Percentiles rank a stretch among this genome's conserved stretches.
Conservation (phyloP, 2,888 invertebrate species). For the Tetropium fuscum region DNA sequence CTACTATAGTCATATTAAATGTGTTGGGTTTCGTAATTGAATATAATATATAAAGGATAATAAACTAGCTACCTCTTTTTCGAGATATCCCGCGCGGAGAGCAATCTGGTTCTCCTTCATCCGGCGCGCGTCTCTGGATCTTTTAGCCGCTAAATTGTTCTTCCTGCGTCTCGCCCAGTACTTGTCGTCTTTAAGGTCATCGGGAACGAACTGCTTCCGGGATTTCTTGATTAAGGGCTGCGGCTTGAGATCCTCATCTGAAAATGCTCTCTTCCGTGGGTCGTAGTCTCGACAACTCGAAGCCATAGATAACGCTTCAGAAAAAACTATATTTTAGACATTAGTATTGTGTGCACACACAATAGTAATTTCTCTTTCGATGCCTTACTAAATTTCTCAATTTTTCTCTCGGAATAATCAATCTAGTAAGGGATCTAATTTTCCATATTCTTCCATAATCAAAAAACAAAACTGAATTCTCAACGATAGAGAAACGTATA, state of each 20-base stretch:
- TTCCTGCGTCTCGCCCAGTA: slow-evolving; percentile 98
- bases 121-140: slow-evolving; percentile 95
- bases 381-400: slow-evolving; percentile 58
- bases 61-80: slow-evolving; percentile 86
- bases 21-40: too few relatives aligned
- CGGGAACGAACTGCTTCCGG: slow-evolving; percentile 98
- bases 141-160: slow-evolving; percentile 98
- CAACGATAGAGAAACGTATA: background rate
- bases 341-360: slow-evolving; percentile 61
- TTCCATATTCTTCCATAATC: slow-evolving; percentile 6
- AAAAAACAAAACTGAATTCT: background rate
- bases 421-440: slow-evolving; percentile 47
- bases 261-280: slow-evolving; percentile 92
- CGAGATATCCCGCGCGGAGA: slow-evolving; percentile 93
- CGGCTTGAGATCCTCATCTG: slow-evolving; percentile 96
- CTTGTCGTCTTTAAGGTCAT: slow-evolving; percentile 97
- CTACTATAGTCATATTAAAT: too few relatives aligned
- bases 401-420: slow-evolving; percentile 17
- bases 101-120: slow-evolving; percentile 99
- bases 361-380: slow-evolving; percentile 37
- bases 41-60: background rate
- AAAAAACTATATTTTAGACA: slow-evolving; percentile 69
- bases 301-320: slow-evolving; percentile 87
- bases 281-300: slow-evolving; percentile 94
- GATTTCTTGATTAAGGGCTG: slow-evolving; percentile 99